Evolutionary conservation across 2,113 vertebrate genomes (phyloP).

Genomic region (Opisthocomus hoazin): DNA sequence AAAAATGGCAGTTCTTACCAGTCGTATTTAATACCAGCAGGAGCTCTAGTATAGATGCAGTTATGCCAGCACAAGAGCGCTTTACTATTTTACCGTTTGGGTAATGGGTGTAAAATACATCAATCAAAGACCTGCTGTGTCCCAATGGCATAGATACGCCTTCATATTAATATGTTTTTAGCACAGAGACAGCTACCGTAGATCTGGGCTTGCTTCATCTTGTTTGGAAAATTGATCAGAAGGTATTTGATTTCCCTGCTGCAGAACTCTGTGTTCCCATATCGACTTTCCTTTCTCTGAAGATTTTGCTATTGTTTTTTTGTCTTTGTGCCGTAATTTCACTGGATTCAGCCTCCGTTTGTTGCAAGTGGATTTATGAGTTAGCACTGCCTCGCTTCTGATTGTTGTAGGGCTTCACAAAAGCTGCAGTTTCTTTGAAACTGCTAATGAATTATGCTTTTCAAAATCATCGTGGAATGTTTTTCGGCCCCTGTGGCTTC

Average conservation of each 20-base stretch:
- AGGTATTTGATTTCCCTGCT: neutral
- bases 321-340: neutral
- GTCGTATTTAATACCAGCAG: neutral
- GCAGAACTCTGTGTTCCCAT: neutral
- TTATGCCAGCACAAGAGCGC: neutral
- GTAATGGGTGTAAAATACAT: neutral
- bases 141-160: neutral
- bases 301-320: neutral
- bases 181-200: neutral
- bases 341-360: neutral
- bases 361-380: neutral
- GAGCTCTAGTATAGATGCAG: neutral
- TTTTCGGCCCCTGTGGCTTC: neutral
- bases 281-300: neutral
- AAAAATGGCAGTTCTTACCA: neutral
- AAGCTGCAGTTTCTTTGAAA: constrained; percentile 6
- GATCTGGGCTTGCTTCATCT: neutral
- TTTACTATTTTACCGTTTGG: neutral
- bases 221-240: constrained; percentile 1
- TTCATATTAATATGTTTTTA: neutral
- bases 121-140: neutral
- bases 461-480: neutral
- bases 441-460: constrained; percentile 16
- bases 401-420: neutral
- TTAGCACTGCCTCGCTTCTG: neutral